Evolutionary conservation across 2,888 invertebrate genomes (phyloP).

Genomic region (Meloe dianella): DNA sequence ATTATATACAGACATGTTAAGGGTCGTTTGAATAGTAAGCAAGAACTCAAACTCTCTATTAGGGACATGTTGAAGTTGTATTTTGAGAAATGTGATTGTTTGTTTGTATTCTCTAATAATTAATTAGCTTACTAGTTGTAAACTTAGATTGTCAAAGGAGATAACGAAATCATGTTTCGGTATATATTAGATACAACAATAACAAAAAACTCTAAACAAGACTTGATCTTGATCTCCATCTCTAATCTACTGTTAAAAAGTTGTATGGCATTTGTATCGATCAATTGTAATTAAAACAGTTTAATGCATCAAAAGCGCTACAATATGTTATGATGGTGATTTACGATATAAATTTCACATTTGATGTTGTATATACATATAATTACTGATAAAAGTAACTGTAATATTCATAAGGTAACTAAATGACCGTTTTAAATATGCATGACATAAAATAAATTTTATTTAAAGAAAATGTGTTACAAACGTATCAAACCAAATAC

Average conservation of each 20-base stretch:
- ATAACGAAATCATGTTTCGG: constrained; percentile 23
- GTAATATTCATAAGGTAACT: constrained; percentile 37
- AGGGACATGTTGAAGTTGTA: constrained; percentile 24
- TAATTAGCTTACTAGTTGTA: constrained; percentile 29
- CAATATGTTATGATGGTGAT: constrained; percentile 29
- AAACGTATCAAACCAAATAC: too few species aligned
- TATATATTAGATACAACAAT: not conserved
- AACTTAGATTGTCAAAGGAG: constrained; percentile 25
- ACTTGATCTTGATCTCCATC: not conserved
- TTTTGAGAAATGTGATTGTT: constrained; percentile 26
- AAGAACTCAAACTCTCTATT: constrained; percentile 22
- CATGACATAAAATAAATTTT: constrained; percentile 28
- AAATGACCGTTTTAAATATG: constrained; percentile 33
- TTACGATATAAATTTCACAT: constrained; percentile 33
- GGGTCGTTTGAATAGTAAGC: constrained; percentile 18
- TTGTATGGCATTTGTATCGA: too few species aligned
- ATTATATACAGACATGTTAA: constrained; percentile 21
- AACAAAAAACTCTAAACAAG: not conserved
- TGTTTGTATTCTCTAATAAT: constrained; percentile 28
- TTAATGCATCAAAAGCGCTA: constrained; percentile 22
- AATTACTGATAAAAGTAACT: constrained; percentile 36
- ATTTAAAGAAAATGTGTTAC: constrained; percentile 25
- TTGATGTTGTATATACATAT: constrained; percentile 33
- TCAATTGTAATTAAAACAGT: not conserved
- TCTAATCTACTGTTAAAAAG: too few species aligned